phyloP scores from a whole-genome alignment of 2,888 invertebrate species.

The Hetaerina titia region DNA sequence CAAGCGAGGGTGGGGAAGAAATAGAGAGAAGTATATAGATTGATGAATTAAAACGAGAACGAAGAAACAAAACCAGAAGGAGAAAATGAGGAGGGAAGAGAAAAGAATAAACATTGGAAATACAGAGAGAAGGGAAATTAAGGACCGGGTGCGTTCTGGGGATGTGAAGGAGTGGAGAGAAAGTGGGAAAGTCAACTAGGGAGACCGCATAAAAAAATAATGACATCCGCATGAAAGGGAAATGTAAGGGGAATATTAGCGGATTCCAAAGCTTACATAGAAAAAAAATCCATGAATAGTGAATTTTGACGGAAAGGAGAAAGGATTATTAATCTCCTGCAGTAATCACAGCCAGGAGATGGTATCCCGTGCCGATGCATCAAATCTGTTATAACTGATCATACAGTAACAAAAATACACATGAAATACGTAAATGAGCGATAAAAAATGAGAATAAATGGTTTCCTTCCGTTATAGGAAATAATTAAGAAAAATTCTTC shows the following conservation, averaged over 20 bases:
- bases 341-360: background rate
- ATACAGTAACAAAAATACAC: no score
- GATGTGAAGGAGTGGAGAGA: background rate
- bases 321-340: background rate
- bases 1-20: background rate
- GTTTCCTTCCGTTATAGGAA: no score
- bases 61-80: background rate
- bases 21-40: background rate
- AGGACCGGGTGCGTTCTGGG: background rate
- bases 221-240: background rate
- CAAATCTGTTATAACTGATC: no score
- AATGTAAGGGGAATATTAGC: background rate
- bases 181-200: background rate
- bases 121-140: background rate
- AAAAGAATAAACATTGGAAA: background rate
- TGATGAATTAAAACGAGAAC: background rate
- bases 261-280: background rate
- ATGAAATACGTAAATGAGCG: no score
- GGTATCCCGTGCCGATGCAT: background rate
- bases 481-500: no score
- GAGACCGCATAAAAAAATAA: background rate
- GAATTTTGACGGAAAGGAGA: background rate
- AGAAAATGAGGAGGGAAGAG: background rate
- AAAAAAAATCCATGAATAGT: background rate
- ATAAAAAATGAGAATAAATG: no score